Evolutionary conservation across 2,888 invertebrate species (phyloP).

Genomic region (Melanotus villosus): DNA sequence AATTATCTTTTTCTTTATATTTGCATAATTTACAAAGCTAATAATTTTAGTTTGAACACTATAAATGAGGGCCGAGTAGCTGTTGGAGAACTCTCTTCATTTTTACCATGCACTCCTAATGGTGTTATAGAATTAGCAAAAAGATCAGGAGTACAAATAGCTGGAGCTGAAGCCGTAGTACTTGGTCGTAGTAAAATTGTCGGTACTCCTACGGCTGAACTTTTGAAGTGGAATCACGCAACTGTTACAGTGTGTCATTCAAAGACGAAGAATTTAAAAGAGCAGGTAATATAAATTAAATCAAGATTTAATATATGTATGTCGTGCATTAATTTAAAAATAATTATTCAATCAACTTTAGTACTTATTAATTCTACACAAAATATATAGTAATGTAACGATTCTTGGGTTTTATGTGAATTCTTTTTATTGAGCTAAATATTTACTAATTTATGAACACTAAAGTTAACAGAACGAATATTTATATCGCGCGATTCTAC

Average conservation of each 20-base stretch:
- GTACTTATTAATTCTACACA: too few relatives aligned
- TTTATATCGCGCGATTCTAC: too few relatives aligned
- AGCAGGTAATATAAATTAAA: constrained; percentile 76
- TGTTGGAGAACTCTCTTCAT: constrained; percentile 90
- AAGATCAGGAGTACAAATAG: constrained; percentile 81
- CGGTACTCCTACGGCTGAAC: constrained; percentile 94
- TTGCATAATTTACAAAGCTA: too few relatives aligned
- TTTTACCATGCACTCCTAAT: constrained; percentile 96
- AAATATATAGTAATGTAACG: too few relatives aligned
- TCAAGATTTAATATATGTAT: too few relatives aligned
- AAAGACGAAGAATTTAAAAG: constrained; percentile 85
- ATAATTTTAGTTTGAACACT: constrained; percentile 87
- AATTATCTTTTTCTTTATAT: too few relatives aligned
- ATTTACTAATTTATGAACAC: too few relatives aligned
- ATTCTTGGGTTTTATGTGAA: too few relatives aligned
- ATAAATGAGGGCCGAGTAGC: constrained; percentile 94
- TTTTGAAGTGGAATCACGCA: constrained; percentile 96
- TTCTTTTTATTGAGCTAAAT: too few relatives aligned
- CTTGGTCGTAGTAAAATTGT: constrained; percentile 98
- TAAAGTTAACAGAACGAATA: too few relatives aligned
- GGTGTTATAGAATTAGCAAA: constrained; percentile 95
- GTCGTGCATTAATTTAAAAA: too few relatives aligned
- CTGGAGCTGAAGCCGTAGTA: constrained; percentile 92
- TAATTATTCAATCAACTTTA: too few relatives aligned
- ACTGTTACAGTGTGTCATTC: constrained; percentile 99